Base-by-base conservation (phyloP, 2,797 vertebrate genomes). In the Ceyx erithaca region DNA sequence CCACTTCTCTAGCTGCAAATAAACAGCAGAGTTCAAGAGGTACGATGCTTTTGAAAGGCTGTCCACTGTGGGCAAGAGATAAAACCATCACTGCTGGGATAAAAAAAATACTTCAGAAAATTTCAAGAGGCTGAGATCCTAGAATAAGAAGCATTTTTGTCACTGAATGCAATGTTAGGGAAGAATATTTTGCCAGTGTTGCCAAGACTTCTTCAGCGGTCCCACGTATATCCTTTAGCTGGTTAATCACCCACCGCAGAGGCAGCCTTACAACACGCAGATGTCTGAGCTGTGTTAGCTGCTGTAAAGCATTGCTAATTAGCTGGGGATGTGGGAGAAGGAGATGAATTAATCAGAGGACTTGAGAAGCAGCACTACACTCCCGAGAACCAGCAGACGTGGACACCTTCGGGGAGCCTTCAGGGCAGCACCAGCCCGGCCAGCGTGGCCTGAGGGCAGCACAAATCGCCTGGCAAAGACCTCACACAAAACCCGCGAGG, bases 1-100 rank as follows among this genome's bases (percentile, higher is more conserved):
- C 48, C n/a, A 59, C 45, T 92, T 72, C 33, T 49, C 68, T 35
- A 58, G 31, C 61, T 85, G 59, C 40, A 92, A 86, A 88, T 85
- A 76, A 93, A 81, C 40, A 75, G 51, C 49, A 52, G 63, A 86
- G 68, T 55, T 89, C 82, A 87, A 70, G 62, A 76, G 31, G 48
- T 33, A 33, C 16, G 15, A 86, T 68, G 52, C 46, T 61, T 54
- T 58, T 57, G 28, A 87, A 85, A 84, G 54, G 19, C 28, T 41
- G 80, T 73, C 31, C 45, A 52, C 84, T 73, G 25, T 8, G 4
- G 37, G 8, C 28, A 85, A 94, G 31, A 22, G 57, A 89, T 57
- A 70, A 85, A 94, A 90, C 2, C 43, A 84, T 26, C 75, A 54
- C 7, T 8, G 67, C 33, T 41, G 20, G 1, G 12, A 62, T 35